Evolutionary conservation across 1,140 invertebrate species (phyloP), one percentile per base, ranked within the genome.

Genomic region (Goniozus legneri): DNA sequence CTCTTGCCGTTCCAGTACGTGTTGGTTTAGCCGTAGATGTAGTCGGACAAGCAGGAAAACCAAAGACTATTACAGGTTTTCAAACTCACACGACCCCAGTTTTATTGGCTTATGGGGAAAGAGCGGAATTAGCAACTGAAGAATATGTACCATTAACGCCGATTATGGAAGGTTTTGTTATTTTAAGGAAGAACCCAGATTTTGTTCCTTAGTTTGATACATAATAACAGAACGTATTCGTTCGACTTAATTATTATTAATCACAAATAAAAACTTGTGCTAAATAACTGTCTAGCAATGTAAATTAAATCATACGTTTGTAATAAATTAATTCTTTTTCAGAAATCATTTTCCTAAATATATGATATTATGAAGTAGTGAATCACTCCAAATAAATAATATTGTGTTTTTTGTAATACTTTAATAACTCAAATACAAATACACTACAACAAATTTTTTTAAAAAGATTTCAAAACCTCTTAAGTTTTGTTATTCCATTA

Each of bases 51-150:
- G 97, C 97, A 6, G 97, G 97, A 24, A 98, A 97, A 65, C 97
- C 97, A 0, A 99, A 99, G 77, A 98, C 97, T 1, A 99, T 99
- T 39, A 99, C 97, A 15, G 97, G 97, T 16, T 99, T 99, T 65
- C 97, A 99, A 74, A 99, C 97, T 1, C 97, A 99, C 69, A 98
- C 96, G 8, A 99, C 97, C 7, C 97, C 97, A 1, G 97, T 99
- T 8, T 76, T 99, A 19, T 75, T 99, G 27, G 95, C 94, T 0
- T 91, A 94, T 70, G 97, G 97, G 7, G 97, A 99, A 77, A 80
- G 97, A 54, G 97, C 97, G 2, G 97, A 99, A 75, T 77, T 99
- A 15, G 97, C 97, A 0, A 98, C 95, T 0, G 97, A 99, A 73
- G 97, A 99, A 78, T 99, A 96, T 72, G 77, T 92, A 58, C 84